Evolutionary conservation across 2,113 vertebrate species (phyloP).

Genomic region (Corythoichthys haematopterus): DNA sequence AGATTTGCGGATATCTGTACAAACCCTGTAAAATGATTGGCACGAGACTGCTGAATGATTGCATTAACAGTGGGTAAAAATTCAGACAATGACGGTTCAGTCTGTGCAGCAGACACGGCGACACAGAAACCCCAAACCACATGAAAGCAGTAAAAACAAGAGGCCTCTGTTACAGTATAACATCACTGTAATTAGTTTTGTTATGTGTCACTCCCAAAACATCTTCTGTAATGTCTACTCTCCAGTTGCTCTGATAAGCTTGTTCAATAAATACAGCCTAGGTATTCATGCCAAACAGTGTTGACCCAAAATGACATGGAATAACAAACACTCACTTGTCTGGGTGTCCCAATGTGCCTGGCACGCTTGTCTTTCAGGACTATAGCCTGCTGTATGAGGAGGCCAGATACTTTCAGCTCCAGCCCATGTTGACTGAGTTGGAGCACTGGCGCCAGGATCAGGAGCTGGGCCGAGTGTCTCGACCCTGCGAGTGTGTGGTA

Average conservation of each 20-base stretch:
- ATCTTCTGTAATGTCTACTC: neutral
- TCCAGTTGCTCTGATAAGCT: neutral
- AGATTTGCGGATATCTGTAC: too few species aligned
- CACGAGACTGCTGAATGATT: neutral
- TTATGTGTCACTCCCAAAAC: neutral
- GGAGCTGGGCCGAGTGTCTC: slow-evolving; percentile 82
- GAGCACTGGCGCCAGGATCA: slow-evolving; percentile 95
- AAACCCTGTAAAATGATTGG: neutral
- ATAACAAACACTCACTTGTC: neutral
- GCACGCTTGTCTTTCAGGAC: slow-evolving; percentile 70
- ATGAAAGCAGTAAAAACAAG: neutral
- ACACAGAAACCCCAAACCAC: neutral
- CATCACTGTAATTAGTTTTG: neutral
- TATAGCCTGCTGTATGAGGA: slow-evolving; percentile 96
- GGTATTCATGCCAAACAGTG: neutral
- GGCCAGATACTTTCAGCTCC: slow-evolving; percentile 95
- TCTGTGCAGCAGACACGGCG: neutral
- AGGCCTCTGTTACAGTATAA: neutral
- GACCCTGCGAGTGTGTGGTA: slow-evolving; percentile 94
- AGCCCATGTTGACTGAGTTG: slow-evolving; percentile 93
- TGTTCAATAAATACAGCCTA: neutral
- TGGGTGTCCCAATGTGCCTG: neutral
- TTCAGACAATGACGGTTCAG: neutral
- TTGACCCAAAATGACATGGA: neutral
- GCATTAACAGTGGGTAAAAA: neutral